These are phyloP conservation scores for Amaurobius ferox DNA, from an alignment of 2,888 invertebrate genomes.

Conservation along the genomic window DNA sequence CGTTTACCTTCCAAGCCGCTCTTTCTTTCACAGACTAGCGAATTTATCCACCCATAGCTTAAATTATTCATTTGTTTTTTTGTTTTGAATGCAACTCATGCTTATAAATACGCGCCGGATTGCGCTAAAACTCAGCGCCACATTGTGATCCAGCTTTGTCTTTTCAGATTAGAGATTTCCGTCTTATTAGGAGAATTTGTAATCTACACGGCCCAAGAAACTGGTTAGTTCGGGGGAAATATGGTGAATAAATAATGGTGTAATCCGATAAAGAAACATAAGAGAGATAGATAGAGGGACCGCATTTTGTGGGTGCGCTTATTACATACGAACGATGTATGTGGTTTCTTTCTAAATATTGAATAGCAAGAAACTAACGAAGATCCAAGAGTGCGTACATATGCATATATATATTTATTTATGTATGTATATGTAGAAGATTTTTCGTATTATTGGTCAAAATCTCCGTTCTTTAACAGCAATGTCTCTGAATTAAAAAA, in stretches of 20 bases:
- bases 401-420: no score
- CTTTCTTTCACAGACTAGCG: no score
- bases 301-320: neutral
- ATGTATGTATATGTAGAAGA: no score
- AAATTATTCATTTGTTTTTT: neutral
- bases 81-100: neutral
- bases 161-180: constrained; percentile 59
- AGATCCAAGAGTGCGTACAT: no score
- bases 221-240: neutral
- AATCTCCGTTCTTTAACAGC: no score
- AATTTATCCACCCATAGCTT: neutral
- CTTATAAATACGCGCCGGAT: neutral
- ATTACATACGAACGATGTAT: neutral
- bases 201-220: constrained; percentile 49
- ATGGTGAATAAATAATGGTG: constrained; percentile 65
- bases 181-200: constrained; percentile 69
- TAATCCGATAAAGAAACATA: constrained; percentile 67
- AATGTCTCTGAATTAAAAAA: no score
- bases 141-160: constrained; percentile 17
- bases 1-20: no score
- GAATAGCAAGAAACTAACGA: neutral
- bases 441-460: no score
- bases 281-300: neutral
- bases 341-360: neutral
- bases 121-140: neutral